A percentile compares a stretch with the other conserved stretches of the same genome.
Evolutionary conservation across 2,888 invertebrate genomes (phyloP).

Genomic region (Chydorus sphaericus): DNA sequence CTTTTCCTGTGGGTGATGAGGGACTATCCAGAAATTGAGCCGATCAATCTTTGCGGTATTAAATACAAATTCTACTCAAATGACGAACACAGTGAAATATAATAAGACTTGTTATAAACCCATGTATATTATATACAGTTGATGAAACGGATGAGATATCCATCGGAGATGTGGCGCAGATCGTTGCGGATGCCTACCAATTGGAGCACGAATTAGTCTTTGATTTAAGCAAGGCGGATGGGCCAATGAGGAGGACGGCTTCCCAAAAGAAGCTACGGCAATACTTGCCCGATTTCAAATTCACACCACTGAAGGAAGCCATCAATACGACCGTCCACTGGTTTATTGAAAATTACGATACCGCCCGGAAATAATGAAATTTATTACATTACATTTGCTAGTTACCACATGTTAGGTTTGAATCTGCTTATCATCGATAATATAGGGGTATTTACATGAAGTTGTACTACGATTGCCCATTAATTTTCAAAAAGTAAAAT

Average conservation of each 20-base stretch:
- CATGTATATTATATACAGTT: constrained; percentile 50
- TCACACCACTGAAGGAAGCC: constrained; percentile 75
- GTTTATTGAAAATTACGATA: constrained; percentile 64
- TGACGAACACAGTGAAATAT: too few species aligned
- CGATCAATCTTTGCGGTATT: constrained; percentile 81
- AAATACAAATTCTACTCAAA: neutral
- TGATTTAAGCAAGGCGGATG: constrained; percentile 81
- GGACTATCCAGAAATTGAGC: constrained; percentile 73
- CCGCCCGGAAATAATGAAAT: constrained; percentile 50
- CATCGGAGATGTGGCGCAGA: constrained; percentile 72
- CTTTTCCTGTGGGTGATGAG: constrained; percentile 82
- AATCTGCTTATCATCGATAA: too few species aligned
- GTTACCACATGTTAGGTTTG: too few species aligned
- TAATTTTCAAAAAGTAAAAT: too few species aligned
- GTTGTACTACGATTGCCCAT: too few species aligned
- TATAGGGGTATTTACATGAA: too few species aligned
- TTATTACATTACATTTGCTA: too few species aligned
- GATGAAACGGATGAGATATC: constrained; percentile 85
- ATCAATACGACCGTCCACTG: constrained; percentile 74
- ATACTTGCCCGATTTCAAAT: constrained; percentile 65
- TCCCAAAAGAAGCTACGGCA: constrained; percentile 75
- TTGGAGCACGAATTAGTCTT: constrained; percentile 54
- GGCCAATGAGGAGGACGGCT: constrained; percentile 95
- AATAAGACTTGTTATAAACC: too few species aligned
- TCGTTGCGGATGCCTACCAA: constrained; percentile 63